phyloP scores from a whole-genome alignment of 2,797 vertebrate genomes.

The Champsocephalus esox region DNA sequence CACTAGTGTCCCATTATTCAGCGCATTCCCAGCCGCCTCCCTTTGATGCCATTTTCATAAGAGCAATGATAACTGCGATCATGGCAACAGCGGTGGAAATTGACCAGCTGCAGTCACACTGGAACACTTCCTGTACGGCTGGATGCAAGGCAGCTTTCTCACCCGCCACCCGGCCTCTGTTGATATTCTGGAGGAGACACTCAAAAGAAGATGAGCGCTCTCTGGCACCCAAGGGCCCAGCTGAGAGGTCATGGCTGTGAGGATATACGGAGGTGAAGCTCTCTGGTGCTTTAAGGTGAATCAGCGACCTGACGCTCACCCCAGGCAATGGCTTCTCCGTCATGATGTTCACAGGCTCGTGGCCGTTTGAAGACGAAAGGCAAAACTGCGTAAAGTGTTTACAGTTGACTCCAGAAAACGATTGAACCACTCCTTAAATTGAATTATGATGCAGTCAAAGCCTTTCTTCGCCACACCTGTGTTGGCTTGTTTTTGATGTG shows the following conservation, averaged over 20 bases:
- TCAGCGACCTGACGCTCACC: constrained; percentile 42
- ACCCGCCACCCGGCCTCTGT: constrained; percentile 39
- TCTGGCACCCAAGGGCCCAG: constrained; percentile 42
- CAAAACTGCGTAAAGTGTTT: constrained; percentile 36
- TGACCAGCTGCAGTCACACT: constrained; percentile 76
- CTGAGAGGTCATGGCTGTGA: constrained; percentile 63
- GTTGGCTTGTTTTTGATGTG: constrained; percentile 15
- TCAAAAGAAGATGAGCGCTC: constrained; percentile 54
- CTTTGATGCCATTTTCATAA: constrained; percentile 81
- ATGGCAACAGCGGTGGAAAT: constrained; percentile 76
- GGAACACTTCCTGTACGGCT: constrained; percentile 74
- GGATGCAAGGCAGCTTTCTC: constrained; percentile 43
- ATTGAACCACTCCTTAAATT: constrained; percentile 47
- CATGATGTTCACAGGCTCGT: too few species aligned
- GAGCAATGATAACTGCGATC: constrained; percentile 76
- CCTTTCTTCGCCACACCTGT: constrained; percentile 39
- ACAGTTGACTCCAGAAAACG: constrained; percentile 21
- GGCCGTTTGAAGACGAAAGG: neutral
- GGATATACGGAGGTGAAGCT: constrained; percentile 57
- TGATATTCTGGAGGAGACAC: constrained; percentile 70
- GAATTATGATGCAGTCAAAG: neutral
- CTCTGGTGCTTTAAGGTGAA: constrained; percentile 65
- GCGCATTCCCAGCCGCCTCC: constrained; percentile 55
- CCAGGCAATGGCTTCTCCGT: constrained; percentile 22
- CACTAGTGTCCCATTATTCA: constrained; percentile 74